Percentiles rank a stretch among this genome's conserved stretches.
Evolutionary conservation across 1,140 invertebrate species (phyloP).

Genomic region (Drosophila pruinosa): DNA sequence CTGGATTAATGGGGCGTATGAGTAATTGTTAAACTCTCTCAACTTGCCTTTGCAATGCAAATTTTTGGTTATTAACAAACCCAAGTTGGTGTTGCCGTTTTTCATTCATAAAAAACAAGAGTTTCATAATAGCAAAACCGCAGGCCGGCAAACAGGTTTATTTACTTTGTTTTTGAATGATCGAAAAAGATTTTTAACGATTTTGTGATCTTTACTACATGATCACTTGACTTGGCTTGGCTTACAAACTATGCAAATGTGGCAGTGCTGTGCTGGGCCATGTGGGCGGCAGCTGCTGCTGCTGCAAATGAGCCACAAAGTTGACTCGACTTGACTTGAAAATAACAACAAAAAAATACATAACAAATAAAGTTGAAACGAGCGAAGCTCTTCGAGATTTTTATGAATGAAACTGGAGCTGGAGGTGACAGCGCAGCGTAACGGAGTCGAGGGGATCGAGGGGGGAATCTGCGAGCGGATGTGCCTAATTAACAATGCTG

Average conservation of each 20-base stretch:
- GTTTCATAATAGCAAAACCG: slow-evolving; percentile 64
- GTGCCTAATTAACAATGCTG: slow-evolving; percentile 78
- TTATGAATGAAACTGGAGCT: slow-evolving; percentile 71
- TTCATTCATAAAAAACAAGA: slow-evolving; percentile 68
- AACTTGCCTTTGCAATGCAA: slow-evolving; percentile 43
- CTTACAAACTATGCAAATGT: slow-evolving; percentile 76
- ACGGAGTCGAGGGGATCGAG: not conserved
- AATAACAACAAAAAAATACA: not conserved
- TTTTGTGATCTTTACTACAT: slow-evolving; percentile 71
- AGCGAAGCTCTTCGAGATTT: slow-evolving; percentile 47
- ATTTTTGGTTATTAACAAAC: slow-evolving; percentile 48
- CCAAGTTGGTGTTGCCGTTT: slow-evolving; percentile 6
- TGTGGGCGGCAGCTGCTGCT: slow-evolving; percentile 58
- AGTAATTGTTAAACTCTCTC: slow-evolving; percentile 50
- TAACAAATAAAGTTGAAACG: slow-evolving; percentile 7
- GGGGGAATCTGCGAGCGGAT: slow-evolving; percentile 51
- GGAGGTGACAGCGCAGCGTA: slow-evolving; percentile 33
- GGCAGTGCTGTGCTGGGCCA: slow-evolving; percentile 40
- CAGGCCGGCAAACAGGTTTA: slow-evolving; percentile 55
- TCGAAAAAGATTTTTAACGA: slow-evolving; percentile 72
- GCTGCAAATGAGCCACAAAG: slow-evolving; percentile 16
- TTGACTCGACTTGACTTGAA: not conserved
- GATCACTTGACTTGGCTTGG: slow-evolving; percentile 54
- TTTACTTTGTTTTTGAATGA: slow-evolving; percentile 61
- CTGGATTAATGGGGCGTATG: slow-evolving; percentile 53